These are phyloP conservation scores for Nomada flava DNA, from an alignment of 2,888 invertebrate species.

Conservation along the genomic window DNA sequence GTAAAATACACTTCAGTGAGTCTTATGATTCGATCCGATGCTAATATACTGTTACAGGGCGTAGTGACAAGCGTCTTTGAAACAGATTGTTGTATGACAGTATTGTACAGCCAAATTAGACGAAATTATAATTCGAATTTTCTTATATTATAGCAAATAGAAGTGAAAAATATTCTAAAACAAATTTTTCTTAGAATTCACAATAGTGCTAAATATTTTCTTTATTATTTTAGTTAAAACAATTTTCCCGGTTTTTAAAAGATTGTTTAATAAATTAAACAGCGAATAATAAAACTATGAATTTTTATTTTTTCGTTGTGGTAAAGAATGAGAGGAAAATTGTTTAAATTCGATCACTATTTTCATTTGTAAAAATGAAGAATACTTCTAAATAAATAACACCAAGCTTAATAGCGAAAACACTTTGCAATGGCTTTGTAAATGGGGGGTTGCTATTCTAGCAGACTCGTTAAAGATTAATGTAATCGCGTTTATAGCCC, in stretches of 20 bases:
- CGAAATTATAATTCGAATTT: no score
- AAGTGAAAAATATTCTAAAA: no score
- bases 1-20: neutral
- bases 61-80: neutral
- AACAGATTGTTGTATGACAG: neutral
- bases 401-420: neutral
- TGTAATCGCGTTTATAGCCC: slow-evolving; percentile 10
- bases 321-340: neutral
- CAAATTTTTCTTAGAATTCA: no score
- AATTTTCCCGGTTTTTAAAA: no score
- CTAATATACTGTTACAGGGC: neutral
- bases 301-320: no score
- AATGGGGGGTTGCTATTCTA: neutral
- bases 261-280: no score
- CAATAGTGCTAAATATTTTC: no score
- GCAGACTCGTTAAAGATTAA: slow-evolving; percentile 6
- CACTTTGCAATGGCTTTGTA: neutral
- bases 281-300: no score
- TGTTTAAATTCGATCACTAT: neutral
- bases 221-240: no score
- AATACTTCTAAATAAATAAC: neutral
- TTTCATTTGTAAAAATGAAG: neutral
- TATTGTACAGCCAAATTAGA: neutral
- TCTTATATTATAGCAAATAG: no score
- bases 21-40: neutral